phyloP scores from a whole-genome alignment of 2,113 vertebrate species.

The Chionodraco myersi region DNA sequence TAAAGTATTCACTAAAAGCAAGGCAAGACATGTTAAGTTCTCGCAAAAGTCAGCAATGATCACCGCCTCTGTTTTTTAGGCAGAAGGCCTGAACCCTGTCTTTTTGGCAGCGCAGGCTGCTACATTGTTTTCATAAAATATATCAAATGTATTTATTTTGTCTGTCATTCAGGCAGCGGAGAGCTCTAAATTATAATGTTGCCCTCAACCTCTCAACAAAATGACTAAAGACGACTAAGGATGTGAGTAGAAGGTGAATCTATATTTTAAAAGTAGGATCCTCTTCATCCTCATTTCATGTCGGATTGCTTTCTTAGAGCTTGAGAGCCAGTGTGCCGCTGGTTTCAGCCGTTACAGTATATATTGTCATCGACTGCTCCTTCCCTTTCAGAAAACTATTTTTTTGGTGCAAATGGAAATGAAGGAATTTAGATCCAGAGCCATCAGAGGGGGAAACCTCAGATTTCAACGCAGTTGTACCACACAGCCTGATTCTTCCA shows the following conservation, averaged over 20 bases:
- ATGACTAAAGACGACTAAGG: slow-evolving; percentile 46
- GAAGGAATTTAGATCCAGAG: slow-evolving; percentile 61
- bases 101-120: slow-evolving; percentile 50
- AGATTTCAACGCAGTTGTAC: slow-evolving; percentile 72
- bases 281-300: slow-evolving; percentile 44
- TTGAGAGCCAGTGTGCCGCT: slow-evolving; percentile 52
- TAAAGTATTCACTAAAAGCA: slow-evolving; percentile 84
- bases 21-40: slow-evolving; percentile 76
- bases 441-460: slow-evolving; percentile 42
- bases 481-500: slow-evolving; percentile 77
- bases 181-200: slow-evolving; percentile 49
- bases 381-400: slow-evolving; percentile 69
- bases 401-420: slow-evolving; percentile 73
- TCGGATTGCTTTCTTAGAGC: slow-evolving; percentile 52
- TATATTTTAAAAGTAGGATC: slow-evolving; percentile 50
- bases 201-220: slow-evolving; percentile 32
- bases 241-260: slow-evolving; percentile 55
- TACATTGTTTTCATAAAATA: slow-evolving; percentile 62
- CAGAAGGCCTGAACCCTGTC: slow-evolving; percentile 49
- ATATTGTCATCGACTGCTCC: slow-evolving; percentile 51
- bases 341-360: slow-evolving; percentile 50
- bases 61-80: slow-evolving; percentile 46
- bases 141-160: slow-evolving; percentile 65
- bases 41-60: slow-evolving; percentile 70
- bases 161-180: slow-evolving; percentile 67